phyloP scores from a whole-genome alignment of 2,797 vertebrate genomes.

The Agapornis canus region DNA sequence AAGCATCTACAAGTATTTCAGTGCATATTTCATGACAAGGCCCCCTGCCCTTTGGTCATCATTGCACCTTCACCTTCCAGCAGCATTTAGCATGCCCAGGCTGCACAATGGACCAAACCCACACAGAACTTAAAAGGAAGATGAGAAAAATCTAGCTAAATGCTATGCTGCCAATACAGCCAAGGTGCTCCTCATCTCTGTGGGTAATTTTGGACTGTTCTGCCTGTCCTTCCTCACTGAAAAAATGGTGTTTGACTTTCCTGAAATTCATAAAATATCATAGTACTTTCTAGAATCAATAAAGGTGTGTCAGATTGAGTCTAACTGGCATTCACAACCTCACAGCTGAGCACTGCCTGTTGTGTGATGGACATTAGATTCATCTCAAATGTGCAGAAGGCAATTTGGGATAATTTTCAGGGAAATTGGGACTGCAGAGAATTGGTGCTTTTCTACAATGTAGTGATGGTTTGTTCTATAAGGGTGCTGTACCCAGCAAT shows the following conservation, averaged over 20 bases:
- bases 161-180: neutral
- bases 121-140: neutral
- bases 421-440: neutral
- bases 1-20: neutral
- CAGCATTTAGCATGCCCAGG: neutral
- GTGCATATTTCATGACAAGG: neutral
- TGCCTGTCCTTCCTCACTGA: neutral
- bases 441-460: neutral
- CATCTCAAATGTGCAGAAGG: neutral
- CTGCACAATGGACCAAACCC: neutral
- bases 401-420: neutral
- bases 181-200: neutral
- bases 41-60: neutral
- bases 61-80: neutral
- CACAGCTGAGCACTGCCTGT: neutral
- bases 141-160: neutral
- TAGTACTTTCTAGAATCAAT: neutral
- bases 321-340: neutral
- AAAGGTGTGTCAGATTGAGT: neutral
- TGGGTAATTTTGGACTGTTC: neutral
- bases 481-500: neutral
- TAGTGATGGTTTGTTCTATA: neutral
- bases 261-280: neutral
- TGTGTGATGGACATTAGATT: neutral
- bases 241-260: neutral